Evolutionary conservation across 2,888 invertebrate genomes (phyloP), one percentile per base, ranked within the genome.

Genomic region (Danaus chrysippus): DNA sequence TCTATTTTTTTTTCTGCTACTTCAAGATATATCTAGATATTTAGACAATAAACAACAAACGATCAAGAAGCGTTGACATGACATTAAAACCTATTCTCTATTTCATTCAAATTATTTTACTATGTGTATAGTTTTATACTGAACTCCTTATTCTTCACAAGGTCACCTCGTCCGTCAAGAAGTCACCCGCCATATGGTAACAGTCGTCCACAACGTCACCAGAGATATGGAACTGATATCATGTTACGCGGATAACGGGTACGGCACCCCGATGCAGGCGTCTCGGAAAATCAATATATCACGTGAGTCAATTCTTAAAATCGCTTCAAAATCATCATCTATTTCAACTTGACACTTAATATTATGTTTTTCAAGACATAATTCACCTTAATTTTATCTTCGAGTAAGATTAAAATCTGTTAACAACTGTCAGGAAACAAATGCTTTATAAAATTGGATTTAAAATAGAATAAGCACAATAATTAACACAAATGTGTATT

Each of bases 241-340:
- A 0, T 97, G 97, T 81, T 96, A 96, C 83, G 96, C 96, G 0
- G 96, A 96, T 86, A 97, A 97, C 76, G 96, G 96, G 1, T 96
- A 95, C 76, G 96, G 96, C 0, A 95, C 95, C 0, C 96, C 96
- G 1, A 96, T 96, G 94, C 96, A 96, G 81, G 95, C 96, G 0
- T 94, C 95, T 0, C 92, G 94, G 69, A 94, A 94, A 78, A 95
- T 97, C 63, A 94, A 94, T 64, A 96, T 97, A 59, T 96, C 95
- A 75, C 95, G 96, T 96, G 84, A 94, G 96, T 43, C 23, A 34
- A 34, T 34, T 34, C 23, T 34, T 34, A 2, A 34, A 34, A 34
- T 34, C 8, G 23, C 3, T 34, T 34, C 23, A 34, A 34, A 34
- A 34, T 34, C 23, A 49, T 49, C 1, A 49, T 49, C 2, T 49